Evolutionary conservation across 2,888 invertebrate species (phyloP).

Genomic region (Tortricodes alternella): DNA sequence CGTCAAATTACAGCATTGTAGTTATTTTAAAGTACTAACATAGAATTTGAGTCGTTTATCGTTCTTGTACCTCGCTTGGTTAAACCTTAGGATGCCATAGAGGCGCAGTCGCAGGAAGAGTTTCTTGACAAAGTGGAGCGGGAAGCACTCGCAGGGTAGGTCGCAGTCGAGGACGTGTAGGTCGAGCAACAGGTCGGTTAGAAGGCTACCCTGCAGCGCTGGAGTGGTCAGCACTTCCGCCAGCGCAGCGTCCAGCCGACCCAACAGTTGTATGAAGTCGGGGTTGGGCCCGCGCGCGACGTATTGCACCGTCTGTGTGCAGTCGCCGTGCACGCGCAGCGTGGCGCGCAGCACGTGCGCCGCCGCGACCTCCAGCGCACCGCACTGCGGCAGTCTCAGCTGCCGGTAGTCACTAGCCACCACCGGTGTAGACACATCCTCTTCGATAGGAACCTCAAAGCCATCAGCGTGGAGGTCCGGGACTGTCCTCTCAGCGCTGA

Average conservation of each 20-base stretch:
- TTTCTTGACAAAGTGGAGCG: constrained; percentile 16
- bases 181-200: constrained; percentile 14
- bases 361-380: neutral
- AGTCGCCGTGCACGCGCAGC: constrained; percentile 1
- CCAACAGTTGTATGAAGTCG: constrained; percentile 3
- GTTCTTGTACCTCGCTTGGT: neutral
- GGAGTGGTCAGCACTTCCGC: neutral
- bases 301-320: neutral
- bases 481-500: neutral
- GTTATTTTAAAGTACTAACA: neutral
- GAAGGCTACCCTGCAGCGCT: neutral
- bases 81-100: neutral
- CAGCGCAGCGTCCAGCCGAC: constrained; percentile 1
- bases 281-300: neutral
- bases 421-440: neutral
- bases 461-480: neutral
- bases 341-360: constrained; percentile 1
- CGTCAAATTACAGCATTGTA: neutral
- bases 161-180: constrained; percentile 23
- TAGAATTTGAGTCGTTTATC: neutral
- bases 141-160: constrained; percentile 23
- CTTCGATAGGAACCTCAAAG: neutral
- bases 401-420: constrained; percentile 1
- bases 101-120: constrained; percentile 19
- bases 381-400: neutral